A percentile compares a stretch with the other conserved stretches of the same genome.
phyloP scores from a whole-genome alignment of 2,888 invertebrate species.

The Timandra comae region DNA sequence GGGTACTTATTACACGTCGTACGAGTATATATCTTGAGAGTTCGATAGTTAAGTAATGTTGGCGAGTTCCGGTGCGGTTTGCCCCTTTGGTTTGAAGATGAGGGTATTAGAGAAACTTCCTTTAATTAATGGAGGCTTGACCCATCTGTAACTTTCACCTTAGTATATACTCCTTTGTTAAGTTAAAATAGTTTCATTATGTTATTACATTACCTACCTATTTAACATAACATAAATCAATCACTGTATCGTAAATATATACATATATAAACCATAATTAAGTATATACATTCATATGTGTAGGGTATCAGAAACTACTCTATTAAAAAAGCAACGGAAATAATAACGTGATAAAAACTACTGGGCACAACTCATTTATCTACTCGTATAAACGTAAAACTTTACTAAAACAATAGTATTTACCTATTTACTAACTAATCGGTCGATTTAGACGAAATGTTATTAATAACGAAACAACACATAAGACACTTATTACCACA shows the following conservation, averaged over 20 bases:
- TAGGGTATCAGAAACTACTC: no score
- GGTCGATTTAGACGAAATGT: no score
- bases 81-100: slow-evolving; percentile 19
- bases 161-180: slow-evolving; percentile 7
- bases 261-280: not conserved
- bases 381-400: no score
- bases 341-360: no score
- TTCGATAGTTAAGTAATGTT: slow-evolving; percentile 15
- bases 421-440: no score
- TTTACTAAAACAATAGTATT: no score
- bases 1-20: no score
- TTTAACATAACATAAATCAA: not conserved
- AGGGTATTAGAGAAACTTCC: slow-evolving; percentile 28
- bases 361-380: no score
- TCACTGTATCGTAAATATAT: not conserved
- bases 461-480: no score
- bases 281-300: not conserved
- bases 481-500: no score
- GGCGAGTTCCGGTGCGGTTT: slow-evolving; percentile 15
- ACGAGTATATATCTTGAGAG: no score
- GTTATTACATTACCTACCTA: not conserved
- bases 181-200: slow-evolving; percentile 3
- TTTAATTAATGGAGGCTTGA: slow-evolving; percentile 59
- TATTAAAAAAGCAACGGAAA: no score
- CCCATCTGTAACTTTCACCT: slow-evolving; percentile 43